Conservation (phyloP, 2,888 invertebrate species). For the Cheilosia vulpina region DNA sequence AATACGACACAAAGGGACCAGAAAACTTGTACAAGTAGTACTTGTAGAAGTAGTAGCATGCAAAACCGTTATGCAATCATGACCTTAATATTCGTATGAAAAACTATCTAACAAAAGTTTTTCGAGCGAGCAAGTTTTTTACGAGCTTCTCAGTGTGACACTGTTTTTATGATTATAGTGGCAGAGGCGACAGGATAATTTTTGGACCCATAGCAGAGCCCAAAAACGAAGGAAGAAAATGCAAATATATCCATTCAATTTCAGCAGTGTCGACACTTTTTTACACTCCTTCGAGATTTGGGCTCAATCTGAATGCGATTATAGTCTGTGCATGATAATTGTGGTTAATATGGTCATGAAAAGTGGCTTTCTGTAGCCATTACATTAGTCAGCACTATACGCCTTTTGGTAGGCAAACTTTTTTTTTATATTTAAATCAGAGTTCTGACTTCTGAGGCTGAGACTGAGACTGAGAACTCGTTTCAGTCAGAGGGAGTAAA, state of each 20-base stretch:
- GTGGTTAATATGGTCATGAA: conserved; percentile 54
- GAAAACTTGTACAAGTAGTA: conserved; percentile 29
- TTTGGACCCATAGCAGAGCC: background rate
- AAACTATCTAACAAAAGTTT: conserved; percentile 56
- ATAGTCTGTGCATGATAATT: conserved; percentile 57
- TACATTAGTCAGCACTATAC: conserved; percentile 24
- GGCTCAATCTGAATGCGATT: background rate
- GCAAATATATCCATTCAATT: conserved; percentile 60
- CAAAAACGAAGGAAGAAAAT: conserved; percentile 11
- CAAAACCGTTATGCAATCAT: conserved; percentile 55
- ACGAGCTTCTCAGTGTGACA: conserved; percentile 56
- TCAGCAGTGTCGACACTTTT: conserved; percentile 46
- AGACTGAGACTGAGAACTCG: background rate
- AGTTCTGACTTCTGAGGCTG: background rate
- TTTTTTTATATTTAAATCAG: conserved; percentile 10
- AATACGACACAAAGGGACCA: conserved; percentile 41
- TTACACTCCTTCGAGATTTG: conserved; percentile 24
- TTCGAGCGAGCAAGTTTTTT: conserved; percentile 51
- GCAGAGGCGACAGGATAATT: conserved; percentile 38
- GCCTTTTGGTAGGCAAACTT: conserved; percentile 1
- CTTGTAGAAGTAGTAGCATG: conserved; percentile 9
- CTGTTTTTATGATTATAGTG: conserved; percentile 63
- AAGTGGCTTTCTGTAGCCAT: conserved; percentile 20
- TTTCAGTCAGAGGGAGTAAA: conserved; percentile 1
- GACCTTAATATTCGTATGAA: conserved; percentile 57